A percentile compares a stretch with the other conserved stretches of the same genome.
These are phyloP conservation scores for Encarsia formosa DNA, from an alignment of 2,888 invertebrate species.

Conservation along the genomic window DNA sequence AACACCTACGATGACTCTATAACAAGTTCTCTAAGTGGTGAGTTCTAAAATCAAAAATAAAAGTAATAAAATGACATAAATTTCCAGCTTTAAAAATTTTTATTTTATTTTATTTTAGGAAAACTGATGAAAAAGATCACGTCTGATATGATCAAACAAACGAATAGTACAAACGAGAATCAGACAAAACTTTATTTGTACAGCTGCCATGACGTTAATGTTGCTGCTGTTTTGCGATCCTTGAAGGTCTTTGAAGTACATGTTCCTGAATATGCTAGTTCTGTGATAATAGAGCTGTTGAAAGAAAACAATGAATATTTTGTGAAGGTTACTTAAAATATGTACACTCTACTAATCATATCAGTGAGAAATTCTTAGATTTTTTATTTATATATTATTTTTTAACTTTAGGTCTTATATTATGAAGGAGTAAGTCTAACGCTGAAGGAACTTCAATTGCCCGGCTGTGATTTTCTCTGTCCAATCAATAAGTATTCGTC, in stretches of 20 bases:
- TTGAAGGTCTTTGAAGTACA: conserved; percentile 56
- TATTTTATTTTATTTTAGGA: conserved; percentile 48
- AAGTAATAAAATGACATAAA: not conserved
- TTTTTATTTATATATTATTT: not conserved
- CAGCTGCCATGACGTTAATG: conserved; percentile 62
- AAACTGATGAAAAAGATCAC: conserved; percentile 49
- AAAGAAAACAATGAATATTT: conserved; percentile 42
- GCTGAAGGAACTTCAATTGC: conserved; percentile 49
- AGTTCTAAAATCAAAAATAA: not conserved
- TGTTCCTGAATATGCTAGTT: conserved; percentile 57
- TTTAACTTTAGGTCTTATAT: conserved; percentile 7
- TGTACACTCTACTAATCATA: not conserved
- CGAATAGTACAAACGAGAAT: conserved; percentile 39
- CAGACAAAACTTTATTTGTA: conserved; percentile 54
- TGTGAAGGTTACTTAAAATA: conserved; percentile 52
- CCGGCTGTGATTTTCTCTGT: conserved; percentile 54
- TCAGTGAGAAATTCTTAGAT: not conserved
- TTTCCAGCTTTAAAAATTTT: not conserved
- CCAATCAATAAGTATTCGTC: conserved; percentile 54
- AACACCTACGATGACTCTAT: conserved; percentile 55
- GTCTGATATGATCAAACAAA: conserved; percentile 48
- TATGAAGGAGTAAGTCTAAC: conserved; percentile 46
- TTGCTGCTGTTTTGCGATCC: conserved; percentile 57
- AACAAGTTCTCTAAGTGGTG: conserved; percentile 54
- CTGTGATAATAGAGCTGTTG: conserved; percentile 56